Conservation (phyloP, 2,888 invertebrate genomes). For the Drosophila crucigera region DNA sequence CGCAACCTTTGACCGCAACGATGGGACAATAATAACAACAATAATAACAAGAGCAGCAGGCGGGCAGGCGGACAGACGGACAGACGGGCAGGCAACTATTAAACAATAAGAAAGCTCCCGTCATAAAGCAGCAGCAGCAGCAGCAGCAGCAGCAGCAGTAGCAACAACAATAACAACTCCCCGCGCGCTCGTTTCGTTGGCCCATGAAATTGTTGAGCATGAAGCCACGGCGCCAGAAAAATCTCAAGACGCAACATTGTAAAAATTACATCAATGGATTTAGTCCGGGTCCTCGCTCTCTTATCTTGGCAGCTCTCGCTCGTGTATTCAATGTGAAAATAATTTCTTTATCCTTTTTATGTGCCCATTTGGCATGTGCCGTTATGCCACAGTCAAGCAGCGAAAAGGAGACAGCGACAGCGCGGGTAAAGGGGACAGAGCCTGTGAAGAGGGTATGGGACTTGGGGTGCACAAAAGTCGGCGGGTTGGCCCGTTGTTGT, state of each 20-base stretch:
- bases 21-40: conserved; percentile 35
- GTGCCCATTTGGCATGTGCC: conserved; percentile 84
- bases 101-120: conserved; percentile 58
- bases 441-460: not conserved
- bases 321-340: conserved; percentile 83
- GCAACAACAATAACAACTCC: conserved; percentile 51
- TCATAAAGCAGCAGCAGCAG: conserved; percentile 42
- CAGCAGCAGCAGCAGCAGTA: not conserved
- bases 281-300: conserved; percentile 43
- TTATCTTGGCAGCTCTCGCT: conserved; percentile 58
- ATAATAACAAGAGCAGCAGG: conserved; percentile 28
- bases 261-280: conserved; percentile 76
- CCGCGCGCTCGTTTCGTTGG: conserved; percentile 52
- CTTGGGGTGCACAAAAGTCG: conserved; percentile 46
- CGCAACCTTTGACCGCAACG: conserved; percentile 70
- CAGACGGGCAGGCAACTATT: conserved; percentile 37
- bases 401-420: conserved; percentile 10
- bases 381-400: conserved; percentile 70
- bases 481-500: conserved; percentile 61
- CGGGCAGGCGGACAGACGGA: not conserved
- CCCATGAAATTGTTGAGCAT: conserved; percentile 49
- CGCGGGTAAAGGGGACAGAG: conserved; percentile 1
- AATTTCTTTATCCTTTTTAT: conserved; percentile 85
- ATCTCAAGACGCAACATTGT: conserved; percentile 64
- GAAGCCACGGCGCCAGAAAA: conserved; percentile 46